These are phyloP conservation scores for Ochropleura plecta DNA, from an alignment of 2,888 invertebrate genomes.

Conservation along the genomic window DNA sequence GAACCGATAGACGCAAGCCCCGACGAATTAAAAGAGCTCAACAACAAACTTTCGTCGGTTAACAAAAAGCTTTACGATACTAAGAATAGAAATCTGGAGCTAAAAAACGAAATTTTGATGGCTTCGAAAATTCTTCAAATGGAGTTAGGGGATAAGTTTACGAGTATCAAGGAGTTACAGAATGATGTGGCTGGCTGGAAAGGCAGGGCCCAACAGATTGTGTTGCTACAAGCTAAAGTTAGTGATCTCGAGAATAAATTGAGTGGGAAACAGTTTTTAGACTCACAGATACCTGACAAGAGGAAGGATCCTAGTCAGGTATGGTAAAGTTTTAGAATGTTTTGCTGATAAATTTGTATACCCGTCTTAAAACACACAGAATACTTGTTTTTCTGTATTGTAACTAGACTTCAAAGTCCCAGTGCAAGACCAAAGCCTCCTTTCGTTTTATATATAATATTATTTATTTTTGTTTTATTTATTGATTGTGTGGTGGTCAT, in stretches of 20 bases:
- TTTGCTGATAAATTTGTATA: conserved; percentile 5
- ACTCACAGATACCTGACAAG: conserved; percentile 69
- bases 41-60: conserved; percentile 91
- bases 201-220: conserved; percentile 94
- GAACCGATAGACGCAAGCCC: conserved; percentile 83
- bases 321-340: conserved; percentile 10
- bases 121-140: conserved; percentile 94
- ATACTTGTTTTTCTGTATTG: not conserved
- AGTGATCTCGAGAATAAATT: conserved; percentile 92
- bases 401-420: not conserved
- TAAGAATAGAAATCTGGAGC: conserved; percentile 92
- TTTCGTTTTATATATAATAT: not conserved
- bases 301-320: conserved; percentile 82
- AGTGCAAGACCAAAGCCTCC: too few species aligned
- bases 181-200: conserved; percentile 92
- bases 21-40: conserved; percentile 90
- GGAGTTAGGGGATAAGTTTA: conserved; percentile 94
- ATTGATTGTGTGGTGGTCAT: not conserved
- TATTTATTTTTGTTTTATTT: not conserved
- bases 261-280: conserved; percentile 81
- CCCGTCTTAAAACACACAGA: not conserved
- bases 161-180: conserved; percentile 91
- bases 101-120: conserved; percentile 93
- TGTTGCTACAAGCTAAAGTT: conserved; percentile 92
- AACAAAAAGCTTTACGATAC: conserved; percentile 92